phyloP scores from a whole-genome alignment of 2,113 vertebrate species.

The Tychaedon coryphoeus region DNA sequence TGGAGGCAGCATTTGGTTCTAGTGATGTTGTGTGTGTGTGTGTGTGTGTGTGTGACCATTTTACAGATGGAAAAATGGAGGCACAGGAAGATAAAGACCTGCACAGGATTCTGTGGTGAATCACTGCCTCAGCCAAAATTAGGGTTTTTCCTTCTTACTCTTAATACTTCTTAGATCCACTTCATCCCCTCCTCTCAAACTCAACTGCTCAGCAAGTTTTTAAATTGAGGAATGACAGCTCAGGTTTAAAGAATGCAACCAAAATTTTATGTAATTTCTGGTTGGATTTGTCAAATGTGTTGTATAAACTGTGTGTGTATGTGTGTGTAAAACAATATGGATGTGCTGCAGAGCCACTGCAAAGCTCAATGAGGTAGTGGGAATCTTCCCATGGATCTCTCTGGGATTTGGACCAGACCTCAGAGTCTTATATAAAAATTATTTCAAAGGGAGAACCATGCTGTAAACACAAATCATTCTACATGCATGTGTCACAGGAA shows the following conservation, averaged over 20 bases:
- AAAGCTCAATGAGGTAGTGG: background rate
- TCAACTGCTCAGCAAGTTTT: background rate
- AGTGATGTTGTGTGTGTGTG: background rate
- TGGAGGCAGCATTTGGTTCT: constrained; percentile 44
- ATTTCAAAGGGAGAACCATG: background rate
- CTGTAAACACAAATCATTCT: background rate
- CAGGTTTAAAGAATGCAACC: background rate
- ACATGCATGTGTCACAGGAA: background rate
- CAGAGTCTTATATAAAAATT: background rate
- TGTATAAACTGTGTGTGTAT: background rate
- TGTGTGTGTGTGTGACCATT: background rate
- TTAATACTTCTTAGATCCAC: constrained; percentile 3
- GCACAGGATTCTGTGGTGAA: constrained; percentile 3
- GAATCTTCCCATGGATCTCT: background rate
- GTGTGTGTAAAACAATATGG: background rate
- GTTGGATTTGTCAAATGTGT: background rate
- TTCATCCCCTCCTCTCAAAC: constrained; percentile 21
- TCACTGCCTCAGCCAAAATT: constrained; percentile 28
- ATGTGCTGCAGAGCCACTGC: background rate
- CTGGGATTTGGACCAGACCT: background rate
- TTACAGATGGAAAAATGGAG: constrained; percentile 36
- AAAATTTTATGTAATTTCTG: background rate
- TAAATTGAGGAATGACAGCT: background rate
- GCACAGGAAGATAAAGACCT: constrained; percentile 32
- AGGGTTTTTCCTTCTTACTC: constrained; percentile 44